Evolutionary conservation across 2,888 invertebrate genomes (phyloP).

Genomic region (Leucophora obtusa): DNA sequence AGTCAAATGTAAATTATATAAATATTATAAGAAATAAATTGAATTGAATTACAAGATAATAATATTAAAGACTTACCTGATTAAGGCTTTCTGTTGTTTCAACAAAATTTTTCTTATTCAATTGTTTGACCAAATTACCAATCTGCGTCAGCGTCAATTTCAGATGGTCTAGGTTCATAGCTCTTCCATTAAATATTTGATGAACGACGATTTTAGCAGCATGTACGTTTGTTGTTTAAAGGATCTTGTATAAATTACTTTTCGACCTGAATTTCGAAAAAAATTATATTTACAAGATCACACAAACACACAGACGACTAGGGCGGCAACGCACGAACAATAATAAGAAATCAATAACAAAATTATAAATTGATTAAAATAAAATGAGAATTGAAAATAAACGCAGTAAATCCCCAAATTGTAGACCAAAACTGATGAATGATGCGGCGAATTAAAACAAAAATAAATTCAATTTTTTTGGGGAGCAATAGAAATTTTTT

Average conservation of each 20-base stretch:
- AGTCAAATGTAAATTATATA: no score
- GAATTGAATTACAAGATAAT: no score
- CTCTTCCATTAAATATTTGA: constrained; percentile 84
- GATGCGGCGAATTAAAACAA: background rate
- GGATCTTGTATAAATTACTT: constrained; percentile 80
- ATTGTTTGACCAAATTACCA: constrained; percentile 96
- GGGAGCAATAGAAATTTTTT: background rate
- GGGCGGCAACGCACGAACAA: constrained; percentile 68
- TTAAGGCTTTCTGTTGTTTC: constrained; percentile 92
- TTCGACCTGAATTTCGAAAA: constrained; percentile 57
- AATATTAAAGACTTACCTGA: constrained; percentile 83
- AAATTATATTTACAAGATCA: constrained; percentile 55
- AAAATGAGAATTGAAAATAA: constrained; percentile 56
- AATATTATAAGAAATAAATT: no score
- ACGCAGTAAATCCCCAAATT: constrained; percentile 40
- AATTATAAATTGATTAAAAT: constrained; percentile 57
- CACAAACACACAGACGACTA: constrained; percentile 57
- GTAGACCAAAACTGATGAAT: background rate
- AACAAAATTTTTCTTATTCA: constrained; percentile 97
- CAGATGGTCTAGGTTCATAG: constrained; percentile 99
- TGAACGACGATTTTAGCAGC: constrained; percentile 71
- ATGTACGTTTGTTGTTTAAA: constrained; percentile 89
- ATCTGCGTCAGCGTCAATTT: constrained; percentile 95
- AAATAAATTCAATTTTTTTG: background rate
- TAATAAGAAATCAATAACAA: constrained; percentile 65